These are phyloP conservation scores for Chloroceryle inda DNA, from an alignment of 2,797 vertebrate species.

Conservation along the genomic window DNA sequence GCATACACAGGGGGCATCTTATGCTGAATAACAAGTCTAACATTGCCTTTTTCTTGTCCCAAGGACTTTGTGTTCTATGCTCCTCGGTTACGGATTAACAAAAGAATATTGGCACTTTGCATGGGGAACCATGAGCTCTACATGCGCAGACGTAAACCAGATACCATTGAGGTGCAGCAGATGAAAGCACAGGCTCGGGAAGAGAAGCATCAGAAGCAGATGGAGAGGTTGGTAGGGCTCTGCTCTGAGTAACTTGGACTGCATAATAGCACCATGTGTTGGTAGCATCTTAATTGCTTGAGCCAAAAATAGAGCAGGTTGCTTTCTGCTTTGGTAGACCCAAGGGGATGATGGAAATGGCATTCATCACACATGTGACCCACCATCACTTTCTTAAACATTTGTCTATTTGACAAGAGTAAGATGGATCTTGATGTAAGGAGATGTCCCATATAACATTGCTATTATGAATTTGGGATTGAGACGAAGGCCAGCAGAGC, in stretches of 20 bases:
- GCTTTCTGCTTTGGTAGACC: not conserved
- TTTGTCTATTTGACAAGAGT: not conserved
- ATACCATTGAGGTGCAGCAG: constrained; percentile 98
- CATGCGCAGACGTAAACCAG: constrained; percentile 95
- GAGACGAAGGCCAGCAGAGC: not conserved
- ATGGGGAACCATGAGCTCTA: constrained; percentile 99
- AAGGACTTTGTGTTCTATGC: constrained; percentile 98
- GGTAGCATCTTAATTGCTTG: not conserved
- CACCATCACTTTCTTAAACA: not conserved
- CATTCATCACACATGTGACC: not conserved
- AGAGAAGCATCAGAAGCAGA: constrained; percentile 97
- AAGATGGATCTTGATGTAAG: not conserved
- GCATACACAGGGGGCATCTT: not conserved
- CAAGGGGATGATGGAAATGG: not conserved
- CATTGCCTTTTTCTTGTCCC: not conserved
- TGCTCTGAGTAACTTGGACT: not conserved
- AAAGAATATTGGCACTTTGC: constrained; percentile 93
- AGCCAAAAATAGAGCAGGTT: not conserved
- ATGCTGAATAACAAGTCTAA: not conserved
- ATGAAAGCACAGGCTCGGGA: constrained; percentile 98
- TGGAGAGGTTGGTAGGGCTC: constrained; percentile 88
- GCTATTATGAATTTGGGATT: not conserved
- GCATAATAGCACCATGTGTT: not conserved
- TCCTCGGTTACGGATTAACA: constrained; percentile 95
- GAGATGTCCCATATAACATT: not conserved